phyloP scores from a whole-genome alignment of 2,113 vertebrate genomes.

The Paradoxurus hermaphroditus region DNA sequence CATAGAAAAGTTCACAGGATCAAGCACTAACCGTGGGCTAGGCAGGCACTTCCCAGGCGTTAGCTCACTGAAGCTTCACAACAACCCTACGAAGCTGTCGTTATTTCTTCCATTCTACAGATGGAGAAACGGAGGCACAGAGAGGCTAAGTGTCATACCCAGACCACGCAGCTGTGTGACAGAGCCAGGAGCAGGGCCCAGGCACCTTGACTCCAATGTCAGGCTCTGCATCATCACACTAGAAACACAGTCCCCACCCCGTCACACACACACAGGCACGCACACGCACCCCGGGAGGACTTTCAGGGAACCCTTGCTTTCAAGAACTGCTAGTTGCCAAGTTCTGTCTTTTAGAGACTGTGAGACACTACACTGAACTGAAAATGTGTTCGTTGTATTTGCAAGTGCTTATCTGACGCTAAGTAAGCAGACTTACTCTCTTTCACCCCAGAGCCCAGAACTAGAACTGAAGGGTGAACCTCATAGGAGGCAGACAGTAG shows the following conservation, averaged over 20 bases:
- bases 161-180: not conserved
- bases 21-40: not conserved
- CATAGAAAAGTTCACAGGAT: not conserved
- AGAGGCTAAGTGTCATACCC: not conserved
- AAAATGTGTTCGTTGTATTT: not conserved
- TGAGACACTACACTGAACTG: not conserved
- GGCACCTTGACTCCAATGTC: not conserved
- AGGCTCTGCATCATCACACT: not conserved
- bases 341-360: not conserved
- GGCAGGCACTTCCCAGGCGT: not conserved
- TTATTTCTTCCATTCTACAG: not conserved
- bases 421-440: not conserved
- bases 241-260: not conserved
- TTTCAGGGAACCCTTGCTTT: not conserved
- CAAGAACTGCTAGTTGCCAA: not conserved
- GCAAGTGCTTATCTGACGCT: not conserved
- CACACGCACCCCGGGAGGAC: not conserved
- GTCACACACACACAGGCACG: not conserved
- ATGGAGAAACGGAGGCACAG: not conserved
- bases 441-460: not conserved
- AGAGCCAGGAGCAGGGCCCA: not conserved
- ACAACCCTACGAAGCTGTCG: not conserved
- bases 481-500: not conserved
- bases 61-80: not conserved
- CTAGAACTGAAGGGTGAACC: not conserved